Base-by-base conservation (phyloP, 92 coral and sea anemone genomes). In the Chrysogorgia sp. region DNA sequence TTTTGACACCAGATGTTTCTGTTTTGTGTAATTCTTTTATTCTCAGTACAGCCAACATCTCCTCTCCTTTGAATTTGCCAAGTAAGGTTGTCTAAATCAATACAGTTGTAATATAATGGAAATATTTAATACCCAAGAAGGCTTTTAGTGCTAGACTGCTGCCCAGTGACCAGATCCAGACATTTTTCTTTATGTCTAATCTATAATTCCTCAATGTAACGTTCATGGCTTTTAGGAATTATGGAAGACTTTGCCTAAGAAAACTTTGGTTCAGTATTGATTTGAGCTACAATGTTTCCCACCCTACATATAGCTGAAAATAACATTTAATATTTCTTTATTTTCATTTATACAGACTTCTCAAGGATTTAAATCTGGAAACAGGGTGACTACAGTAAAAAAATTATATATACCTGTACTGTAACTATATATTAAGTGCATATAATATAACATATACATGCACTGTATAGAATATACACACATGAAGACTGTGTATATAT, bases 321-420 rank as follows among this genome's bases (percentile, higher is more conserved):
- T 48, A 3, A 29, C n/a, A n/a, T n/a, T n/a, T n/a, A n/a, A n/a
- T n/a, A n/a, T 59, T 26, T n/a, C 55, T 1, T 35, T 48, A 13
- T 33, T 13, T 0, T n/a, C 52, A 75, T 10, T 28, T 8, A 59
- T 79, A 15, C 72, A 91, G 97, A 72, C 80, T 74, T 91, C 97
- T 21, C 91, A 85, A 33, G 92, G 89, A 32, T 91, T 67, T 79
- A 91, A 91, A 58, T 88, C 97, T 34, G 97, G 97, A 17, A 91
- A 91, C 77, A 83, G 92, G 34, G 72, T 89, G 43, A 90, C 79
- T 34, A 59, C 79, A 0, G 79, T 72, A 50, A 53, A n/a, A n/a
- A n/a, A n/a, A n/a, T 64, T 56, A 26, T 1, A 2, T 40, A 1
- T 12, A n/a, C 26, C 3, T 68, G 75, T 13, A 32, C 22, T 70